Evolutionary conservation across 2,113 vertebrate species (phyloP).

Genomic region (Elephas maximus): DNA sequence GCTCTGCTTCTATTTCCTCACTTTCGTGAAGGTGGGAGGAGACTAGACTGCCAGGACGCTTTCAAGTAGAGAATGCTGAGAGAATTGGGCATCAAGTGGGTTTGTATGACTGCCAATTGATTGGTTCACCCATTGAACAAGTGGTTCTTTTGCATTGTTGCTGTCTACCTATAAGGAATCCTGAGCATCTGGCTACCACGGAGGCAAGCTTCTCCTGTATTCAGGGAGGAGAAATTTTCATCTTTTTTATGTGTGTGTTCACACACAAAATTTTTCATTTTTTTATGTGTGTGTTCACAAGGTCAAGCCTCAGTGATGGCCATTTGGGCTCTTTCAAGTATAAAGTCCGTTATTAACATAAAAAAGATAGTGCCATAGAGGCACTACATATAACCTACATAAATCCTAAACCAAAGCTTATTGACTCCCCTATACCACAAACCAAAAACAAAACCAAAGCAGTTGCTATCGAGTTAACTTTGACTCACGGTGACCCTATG

Average conservation of each 20-base stretch:
- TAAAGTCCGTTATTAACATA: not conserved
- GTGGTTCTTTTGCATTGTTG: not conserved
- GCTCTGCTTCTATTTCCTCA: not conserved
- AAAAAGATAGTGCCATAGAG: not conserved
- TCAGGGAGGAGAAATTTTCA: not conserved
- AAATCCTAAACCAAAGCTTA: not conserved
- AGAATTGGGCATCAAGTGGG: not conserved
- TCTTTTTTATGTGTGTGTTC: not conserved
- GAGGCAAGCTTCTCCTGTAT: not conserved
- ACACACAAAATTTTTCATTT: not conserved
- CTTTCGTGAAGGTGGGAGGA: not conserved
- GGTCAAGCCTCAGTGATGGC: not conserved
- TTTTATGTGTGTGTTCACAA: not conserved
- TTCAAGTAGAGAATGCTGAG: not conserved
- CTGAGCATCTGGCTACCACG: not conserved
- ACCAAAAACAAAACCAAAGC: not conserved
- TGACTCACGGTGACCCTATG: not conserved
- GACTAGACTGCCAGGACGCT: not conserved
- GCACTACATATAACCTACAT: not conserved
- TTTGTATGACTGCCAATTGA: not conserved
- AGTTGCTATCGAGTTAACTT: not conserved
- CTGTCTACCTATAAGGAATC: not conserved
- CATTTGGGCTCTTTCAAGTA: not conserved
- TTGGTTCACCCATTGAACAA: not conserved
- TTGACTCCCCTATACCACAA: accelerated